phyloP scores from a whole-genome alignment of 2,888 invertebrate genomes.

The Operophtera brumata region DNA sequence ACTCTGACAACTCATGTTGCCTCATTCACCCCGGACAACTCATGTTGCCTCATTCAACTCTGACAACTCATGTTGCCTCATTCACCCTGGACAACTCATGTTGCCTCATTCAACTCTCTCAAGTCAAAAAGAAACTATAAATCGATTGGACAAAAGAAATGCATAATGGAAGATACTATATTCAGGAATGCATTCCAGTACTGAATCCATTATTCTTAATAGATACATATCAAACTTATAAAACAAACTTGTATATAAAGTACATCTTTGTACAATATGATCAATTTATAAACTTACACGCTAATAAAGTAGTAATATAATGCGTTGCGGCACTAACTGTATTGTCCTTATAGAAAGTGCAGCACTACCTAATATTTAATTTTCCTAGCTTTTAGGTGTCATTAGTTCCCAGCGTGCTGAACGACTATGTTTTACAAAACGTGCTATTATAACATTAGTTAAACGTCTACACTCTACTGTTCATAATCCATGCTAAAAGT shows the following conservation, averaged over 20 bases:
- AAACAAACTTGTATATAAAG: conserved; percentile 57
- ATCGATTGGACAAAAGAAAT: conserved; percentile 52
- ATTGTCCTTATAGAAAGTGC: conserved; percentile 42
- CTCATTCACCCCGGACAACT: too few species aligned
- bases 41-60: too few species aligned
- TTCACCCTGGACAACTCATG: conserved; percentile 34
- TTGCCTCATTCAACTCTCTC: conserved; percentile 18
- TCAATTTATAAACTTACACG: conserved; percentile 41
- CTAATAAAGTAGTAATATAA: conserved; percentile 35
- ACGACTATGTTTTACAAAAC: conserved; percentile 45
- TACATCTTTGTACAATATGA: conserved; percentile 46
- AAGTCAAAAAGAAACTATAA: conserved; percentile 28
- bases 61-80: too few species aligned
- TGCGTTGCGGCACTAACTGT: conserved; percentile 46
- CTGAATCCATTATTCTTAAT: conserved; percentile 47
- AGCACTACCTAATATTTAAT: conserved; percentile 38
- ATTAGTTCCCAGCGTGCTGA: conserved; percentile 51
- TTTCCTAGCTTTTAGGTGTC: conserved; percentile 40
- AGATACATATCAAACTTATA: conserved; percentile 64
- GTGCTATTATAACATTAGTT: conserved; percentile 43
- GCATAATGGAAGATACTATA: conserved; percentile 64
- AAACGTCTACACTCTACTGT: conserved; percentile 32
- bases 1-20: conserved; percentile 59
- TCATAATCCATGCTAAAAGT: conserved; percentile 11
- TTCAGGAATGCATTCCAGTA: conserved; percentile 69